Base-by-base conservation (phyloP, 1,140 invertebrate genomes). In the Euwallacea similis region DNA sequence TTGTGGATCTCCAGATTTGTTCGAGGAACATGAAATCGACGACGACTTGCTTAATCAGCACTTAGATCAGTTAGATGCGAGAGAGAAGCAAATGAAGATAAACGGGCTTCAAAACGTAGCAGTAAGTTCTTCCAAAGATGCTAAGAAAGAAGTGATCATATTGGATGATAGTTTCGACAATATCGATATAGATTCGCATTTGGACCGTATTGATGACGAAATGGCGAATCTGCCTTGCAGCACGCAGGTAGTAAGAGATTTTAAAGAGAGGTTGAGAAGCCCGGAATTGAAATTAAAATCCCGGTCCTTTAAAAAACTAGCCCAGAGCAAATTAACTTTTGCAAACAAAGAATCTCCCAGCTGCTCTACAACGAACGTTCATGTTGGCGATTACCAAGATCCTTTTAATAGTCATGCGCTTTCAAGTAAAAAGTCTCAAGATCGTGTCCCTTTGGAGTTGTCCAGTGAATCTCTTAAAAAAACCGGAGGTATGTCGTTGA, bases 131-230 rank as follows among this genome's bases (percentile, higher is more conserved):
- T 3, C 11, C 7, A 13, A 55, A 54, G 8, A n/a, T 43, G 4
- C 4, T 43, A n/a, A 10, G 15, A 7, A 47, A 6, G 21, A 64
- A 15, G 66, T 69, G 3, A 69, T 69, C 6, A 21, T 42, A 55
- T 46, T 66, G 41, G 65, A 71, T 55, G 75, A 75, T 56, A 63
- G 72, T 46, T 76, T 79, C 63, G 55, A 69, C 42, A 47, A 70
- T 62, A 55, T 76, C 43, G 73, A 76, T 65, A 73, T 77, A 7
- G 76, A 77, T 54, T 73, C 70, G 8, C 75, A 77, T 69, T 75
- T 78, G 63, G 72, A 78, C 64, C 42, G 74, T 54, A 69, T 76
- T 42, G 76, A 76, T 60, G 53, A 62, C n/a, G 61, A 70, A 67
- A 72, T 72, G 71, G 15, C 59, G 6, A 62, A 72, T 21, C 15